A percentile compares a stretch with the other conserved stretches of the same genome.
These are phyloP conservation scores for Lynx canadensis DNA, from an alignment of 2,113 vertebrate genomes.

Conservation along the genomic window DNA sequence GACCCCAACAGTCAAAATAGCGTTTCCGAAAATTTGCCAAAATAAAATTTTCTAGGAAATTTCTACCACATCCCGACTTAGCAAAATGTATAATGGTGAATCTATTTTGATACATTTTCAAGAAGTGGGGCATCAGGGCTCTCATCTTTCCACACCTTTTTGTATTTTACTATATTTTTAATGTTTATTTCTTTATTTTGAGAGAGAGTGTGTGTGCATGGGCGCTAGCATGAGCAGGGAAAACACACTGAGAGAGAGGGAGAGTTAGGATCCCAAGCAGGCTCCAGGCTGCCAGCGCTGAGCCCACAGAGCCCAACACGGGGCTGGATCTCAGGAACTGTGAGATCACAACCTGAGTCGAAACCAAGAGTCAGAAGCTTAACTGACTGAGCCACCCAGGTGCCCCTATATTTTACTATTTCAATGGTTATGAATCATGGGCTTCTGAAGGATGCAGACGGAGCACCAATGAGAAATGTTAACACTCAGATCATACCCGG, in stretches of 20 bases:
- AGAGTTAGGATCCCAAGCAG: too few species aligned
- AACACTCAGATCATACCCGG: neutral
- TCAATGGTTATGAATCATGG: neutral
- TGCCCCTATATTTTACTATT: neutral
- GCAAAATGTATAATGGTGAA: neutral
- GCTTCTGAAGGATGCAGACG: neutral
- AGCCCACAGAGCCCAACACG: too few species aligned
- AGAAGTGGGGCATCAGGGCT: neutral
- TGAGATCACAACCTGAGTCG: too few species aligned
- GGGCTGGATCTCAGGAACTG: too few species aligned
- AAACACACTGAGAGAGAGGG: too few species aligned
- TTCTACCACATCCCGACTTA: slow-evolving; percentile 28
- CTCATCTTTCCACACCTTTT: neutral
- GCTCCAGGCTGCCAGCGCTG: too few species aligned
- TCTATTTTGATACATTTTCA: slow-evolving; percentile 15
- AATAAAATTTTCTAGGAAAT: slow-evolving; percentile 43
- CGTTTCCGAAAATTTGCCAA: slow-evolving; percentile 28
- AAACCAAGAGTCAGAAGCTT: too few species aligned
- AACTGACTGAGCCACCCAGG: too few species aligned
- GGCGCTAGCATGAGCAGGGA: too few species aligned
- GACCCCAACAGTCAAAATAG: neutral
- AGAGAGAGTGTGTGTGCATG: too few species aligned
- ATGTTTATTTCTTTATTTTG: too few species aligned
- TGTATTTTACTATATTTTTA: neutral
- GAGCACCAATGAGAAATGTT: slow-evolving; percentile 10